phyloP scores from a whole-genome alignment of 53 echinoderm and acorn worm genomes.

The Actinopyga echinites region DNA sequence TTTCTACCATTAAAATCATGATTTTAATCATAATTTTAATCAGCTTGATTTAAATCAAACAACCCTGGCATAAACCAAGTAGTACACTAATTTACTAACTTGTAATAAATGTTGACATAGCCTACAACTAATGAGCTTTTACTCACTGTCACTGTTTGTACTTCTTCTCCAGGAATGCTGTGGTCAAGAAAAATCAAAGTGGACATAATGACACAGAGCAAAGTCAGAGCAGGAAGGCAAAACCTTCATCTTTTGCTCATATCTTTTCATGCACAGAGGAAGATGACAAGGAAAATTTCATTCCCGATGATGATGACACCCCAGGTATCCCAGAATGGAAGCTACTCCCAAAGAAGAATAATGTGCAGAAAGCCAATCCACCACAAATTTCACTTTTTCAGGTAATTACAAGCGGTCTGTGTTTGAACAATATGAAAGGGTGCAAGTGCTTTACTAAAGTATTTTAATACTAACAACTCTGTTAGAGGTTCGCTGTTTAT shows the following conservation, averaged over 20 bases:
- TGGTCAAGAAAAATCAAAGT: too few relatives aligned
- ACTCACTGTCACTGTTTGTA: neutral
- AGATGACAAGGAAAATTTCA: slow-evolving; percentile 12
- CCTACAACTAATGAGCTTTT: neutral
- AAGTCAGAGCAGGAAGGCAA: neutral
- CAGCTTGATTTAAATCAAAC: too few relatives aligned
- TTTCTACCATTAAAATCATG: too few relatives aligned
- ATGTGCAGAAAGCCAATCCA: neutral
- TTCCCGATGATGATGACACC: neutral
- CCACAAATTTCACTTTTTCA: neutral
- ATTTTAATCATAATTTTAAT: too few relatives aligned
- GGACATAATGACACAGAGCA: neutral
- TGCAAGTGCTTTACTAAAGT: too few relatives aligned
- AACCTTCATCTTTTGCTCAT: neutral
- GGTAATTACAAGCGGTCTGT: too few relatives aligned
- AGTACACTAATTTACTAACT: too few relatives aligned
- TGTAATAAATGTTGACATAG: too few relatives aligned
- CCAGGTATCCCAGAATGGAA: neutral
- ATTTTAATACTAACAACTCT: too few relatives aligned
- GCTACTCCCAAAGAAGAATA: neutral
- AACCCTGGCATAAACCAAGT: too few relatives aligned
- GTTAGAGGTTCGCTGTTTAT: too few relatives aligned
- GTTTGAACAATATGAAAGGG: too few relatives aligned
- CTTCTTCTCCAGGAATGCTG: neutral
- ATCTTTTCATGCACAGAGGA: neutral